Conservation (phyloP, 30 jellyfish, hydroid and myxozoan species). For the Aurelia coerulea region DNA sequence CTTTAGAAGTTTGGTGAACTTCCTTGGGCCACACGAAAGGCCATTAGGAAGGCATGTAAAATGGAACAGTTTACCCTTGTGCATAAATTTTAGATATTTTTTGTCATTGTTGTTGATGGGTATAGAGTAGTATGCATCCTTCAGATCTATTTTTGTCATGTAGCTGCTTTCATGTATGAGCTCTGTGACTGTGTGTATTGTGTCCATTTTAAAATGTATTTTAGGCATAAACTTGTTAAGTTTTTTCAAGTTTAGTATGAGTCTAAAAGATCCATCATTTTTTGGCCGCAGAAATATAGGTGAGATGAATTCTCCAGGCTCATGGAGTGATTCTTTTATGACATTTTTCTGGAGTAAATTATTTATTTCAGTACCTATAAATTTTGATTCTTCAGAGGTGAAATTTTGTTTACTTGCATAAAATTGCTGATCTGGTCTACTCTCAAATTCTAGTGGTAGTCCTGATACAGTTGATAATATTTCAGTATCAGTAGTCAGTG, state of each 20-base stretch:
- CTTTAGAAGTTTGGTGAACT: conserved; percentile 19
- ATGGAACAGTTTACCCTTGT: not conserved
- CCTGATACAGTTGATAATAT: too few relatives aligned
- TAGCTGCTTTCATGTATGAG: too few relatives aligned
- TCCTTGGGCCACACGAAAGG: conserved; percentile 18
- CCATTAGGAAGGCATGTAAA: conserved; percentile 45
- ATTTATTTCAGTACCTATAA: conserved; percentile 1
- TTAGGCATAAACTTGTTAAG: not conserved
- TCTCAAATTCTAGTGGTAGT: too few relatives aligned
- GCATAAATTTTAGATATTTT: conserved; percentile 8
- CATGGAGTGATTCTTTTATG: conserved; percentile 13
- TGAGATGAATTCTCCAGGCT: conserved; percentile 30
- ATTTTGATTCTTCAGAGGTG: conserved; percentile 2
- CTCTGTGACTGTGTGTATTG: not conserved
- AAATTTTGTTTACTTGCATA: not conserved
- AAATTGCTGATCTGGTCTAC: too few relatives aligned
- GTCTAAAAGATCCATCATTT: conserved; percentile 26
- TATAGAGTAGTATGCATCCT: not conserved
- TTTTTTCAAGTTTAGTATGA: conserved; percentile 1
- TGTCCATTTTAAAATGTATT: conserved; percentile 53
- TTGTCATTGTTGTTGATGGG: not conserved
- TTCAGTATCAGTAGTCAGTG: too few relatives aligned
- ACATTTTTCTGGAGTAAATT: conserved; percentile 8
- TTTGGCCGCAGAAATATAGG: conserved; percentile 36
- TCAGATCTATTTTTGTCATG: too few relatives aligned